These are phyloP conservation scores for Zonotrichia leucophrys DNA, from an alignment of 2,113 vertebrate species.

Conservation along the genomic window DNA sequence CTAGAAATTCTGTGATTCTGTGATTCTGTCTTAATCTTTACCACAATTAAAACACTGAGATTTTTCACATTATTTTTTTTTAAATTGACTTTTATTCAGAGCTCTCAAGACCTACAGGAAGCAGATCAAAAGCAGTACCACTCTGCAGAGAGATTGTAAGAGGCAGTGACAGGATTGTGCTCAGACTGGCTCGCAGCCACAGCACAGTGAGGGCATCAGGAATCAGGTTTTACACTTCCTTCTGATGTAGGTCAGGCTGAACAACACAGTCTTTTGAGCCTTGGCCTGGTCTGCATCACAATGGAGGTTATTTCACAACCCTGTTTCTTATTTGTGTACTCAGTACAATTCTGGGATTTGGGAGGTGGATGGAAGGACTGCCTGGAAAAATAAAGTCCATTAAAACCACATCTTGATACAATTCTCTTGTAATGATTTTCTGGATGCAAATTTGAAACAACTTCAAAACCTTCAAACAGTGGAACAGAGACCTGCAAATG, in stretches of 20 bases:
- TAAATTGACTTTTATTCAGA: not conserved
- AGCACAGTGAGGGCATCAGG: not conserved
- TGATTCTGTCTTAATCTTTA: not conserved
- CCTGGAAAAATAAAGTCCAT: not conserved
- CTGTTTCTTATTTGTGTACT: not conserved
- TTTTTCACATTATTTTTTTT: not conserved
- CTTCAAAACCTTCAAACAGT: not conserved
- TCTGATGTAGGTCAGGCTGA: not conserved
- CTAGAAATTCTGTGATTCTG: no score
- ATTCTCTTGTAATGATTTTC: slow-evolving; percentile 4
- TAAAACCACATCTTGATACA: slow-evolving; percentile 21
- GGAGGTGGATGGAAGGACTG: not conserved
- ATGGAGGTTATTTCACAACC: not conserved
- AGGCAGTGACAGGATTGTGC: not conserved
- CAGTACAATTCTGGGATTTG: not conserved
- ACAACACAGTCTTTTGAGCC: not conserved
- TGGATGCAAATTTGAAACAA: not conserved
- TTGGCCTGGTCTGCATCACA: not conserved
- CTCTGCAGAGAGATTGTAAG: not conserved
- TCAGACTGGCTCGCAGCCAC: not conserved
- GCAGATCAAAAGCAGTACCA: not conserved
- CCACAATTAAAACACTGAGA: not conserved
- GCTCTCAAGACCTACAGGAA: not conserved
- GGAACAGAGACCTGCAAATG: not conserved
- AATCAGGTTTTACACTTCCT: not conserved